phyloP scores from a whole-genome alignment of 2,113 vertebrate genomes.

The Micronycteris hirsuta region DNA sequence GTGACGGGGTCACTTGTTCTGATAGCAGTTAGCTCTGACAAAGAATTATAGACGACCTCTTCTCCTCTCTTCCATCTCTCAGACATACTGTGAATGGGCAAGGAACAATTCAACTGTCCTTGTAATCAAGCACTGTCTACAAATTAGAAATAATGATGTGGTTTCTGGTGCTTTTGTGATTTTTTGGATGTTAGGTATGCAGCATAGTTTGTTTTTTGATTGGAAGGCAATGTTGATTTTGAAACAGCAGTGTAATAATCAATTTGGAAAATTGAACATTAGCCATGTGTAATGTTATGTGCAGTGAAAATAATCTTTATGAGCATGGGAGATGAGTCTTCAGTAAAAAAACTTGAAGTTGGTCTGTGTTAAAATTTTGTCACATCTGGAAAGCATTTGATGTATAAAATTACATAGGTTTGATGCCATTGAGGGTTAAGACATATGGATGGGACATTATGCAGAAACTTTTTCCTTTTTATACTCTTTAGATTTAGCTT shows the following conservation, averaged over 20 bases:
- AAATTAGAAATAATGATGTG: neutral
- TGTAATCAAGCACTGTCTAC: neutral
- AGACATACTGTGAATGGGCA: neutral
- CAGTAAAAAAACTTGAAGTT: constrained; percentile 31
- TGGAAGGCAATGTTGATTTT: constrained; percentile 17
- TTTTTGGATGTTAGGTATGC: neutral
- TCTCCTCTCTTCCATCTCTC: neutral
- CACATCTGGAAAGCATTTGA: constrained; percentile 69
- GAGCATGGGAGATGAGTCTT: constrained; percentile 33
- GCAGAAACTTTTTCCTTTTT: constrained; percentile 59
- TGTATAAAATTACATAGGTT: constrained; percentile 59
- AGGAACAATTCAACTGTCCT: neutral
- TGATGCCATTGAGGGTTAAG: constrained; percentile 57
- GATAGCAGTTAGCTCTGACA: neutral
- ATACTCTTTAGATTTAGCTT: constrained; percentile 42
- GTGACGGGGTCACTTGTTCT: neutral
- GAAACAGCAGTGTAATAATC: constrained; percentile 50
- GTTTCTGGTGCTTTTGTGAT: constrained; percentile 13
- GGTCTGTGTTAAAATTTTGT: constrained; percentile 48
- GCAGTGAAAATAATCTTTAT: constrained; percentile 48
- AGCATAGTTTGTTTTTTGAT: constrained; percentile 29
- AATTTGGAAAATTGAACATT: constrained; percentile 58
- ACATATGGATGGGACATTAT: constrained; percentile 61
- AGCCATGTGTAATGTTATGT: neutral
- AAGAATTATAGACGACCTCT: neutral